Base-by-base conservation (phyloP, 1,140 invertebrate species). In the Drosophila ficusphila region DNA sequence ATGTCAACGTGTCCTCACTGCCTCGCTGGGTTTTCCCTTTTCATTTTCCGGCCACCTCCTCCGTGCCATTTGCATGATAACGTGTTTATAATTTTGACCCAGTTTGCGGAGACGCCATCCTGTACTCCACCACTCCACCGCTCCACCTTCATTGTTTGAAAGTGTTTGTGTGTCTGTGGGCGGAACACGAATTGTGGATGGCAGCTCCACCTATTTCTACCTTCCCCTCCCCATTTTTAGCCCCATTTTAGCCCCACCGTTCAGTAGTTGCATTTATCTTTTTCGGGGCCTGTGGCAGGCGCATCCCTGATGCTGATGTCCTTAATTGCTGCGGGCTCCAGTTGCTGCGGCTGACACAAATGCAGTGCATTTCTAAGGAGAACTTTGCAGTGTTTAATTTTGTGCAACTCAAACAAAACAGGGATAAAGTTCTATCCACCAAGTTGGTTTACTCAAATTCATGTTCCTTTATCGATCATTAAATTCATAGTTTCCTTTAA, bases 21-120 rank as follows among this genome's bases (percentile, higher is more conserved):
- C n/a, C 2, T n/a, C 23, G 25, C 42, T 48, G 19, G 27, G 49
- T 34, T 19, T 31, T 46, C 27, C 38, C 57, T 41, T 54, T 36
- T 47, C 36, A 16, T 34, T 46, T 46, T 46, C 52, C 19, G 19
- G n/a, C 27, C 34, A 14, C 9, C 3, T 9, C 29, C 53, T 27
- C 68, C 77, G 73, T 77, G 81, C 81, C 82, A 86, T 90, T 86
- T 86, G 76, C 85, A 76, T 79, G 76, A 89, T 88, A 88, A 86
- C 82, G 82, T 86, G 82, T 78, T 86, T 86, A 86, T 86, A 86
- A 86, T 86, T 86, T 86, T 86, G 82, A 86, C 82, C 82, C 82
- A 86, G 82, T 86, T 86, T 57, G 57, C 60, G 54, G 71, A 58
- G 61, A 52, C 61, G 52, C 23, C 65, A 48, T 60, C 52, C 42